Percentiles rank a stretch among this genome's conserved stretches.
These are phyloP conservation scores for Rhabditoides inermis DNA, from an alignment of 2,888 invertebrate species.

Conservation along the genomic window DNA sequence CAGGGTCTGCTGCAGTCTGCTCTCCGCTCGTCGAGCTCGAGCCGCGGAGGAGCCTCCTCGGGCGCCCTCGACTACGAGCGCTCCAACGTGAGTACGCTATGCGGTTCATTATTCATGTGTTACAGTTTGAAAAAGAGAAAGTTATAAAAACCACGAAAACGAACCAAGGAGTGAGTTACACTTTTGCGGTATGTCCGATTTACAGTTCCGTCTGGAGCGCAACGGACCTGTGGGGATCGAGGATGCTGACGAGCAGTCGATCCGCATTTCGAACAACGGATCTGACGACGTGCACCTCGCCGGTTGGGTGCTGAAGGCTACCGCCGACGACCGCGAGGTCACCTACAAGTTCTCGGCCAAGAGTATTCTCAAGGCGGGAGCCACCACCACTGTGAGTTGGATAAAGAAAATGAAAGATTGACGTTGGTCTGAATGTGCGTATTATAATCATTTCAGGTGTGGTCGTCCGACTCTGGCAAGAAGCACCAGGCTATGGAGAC, in stretches of 20 bases:
- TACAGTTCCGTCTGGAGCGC: constrained; percentile 13
- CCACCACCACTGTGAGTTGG: constrained; percentile 21
- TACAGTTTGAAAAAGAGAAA: too few relatives aligned
- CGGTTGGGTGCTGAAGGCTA: constrained; percentile 33
- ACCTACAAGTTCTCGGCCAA: constrained; percentile 26
- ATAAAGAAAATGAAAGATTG: too few relatives aligned
- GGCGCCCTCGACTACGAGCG: constrained; percentile 15
- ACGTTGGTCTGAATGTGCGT: too few relatives aligned
- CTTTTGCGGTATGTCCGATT: background rate
- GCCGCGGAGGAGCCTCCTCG: too few relatives aligned
- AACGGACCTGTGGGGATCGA: constrained; percentile 35
- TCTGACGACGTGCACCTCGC: constrained; percentile 42
- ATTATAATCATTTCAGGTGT: too few relatives aligned
- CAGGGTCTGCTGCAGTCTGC: constrained; percentile 14
- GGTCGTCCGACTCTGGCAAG: constrained; percentile 12
- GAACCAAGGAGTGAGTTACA: too few relatives aligned
- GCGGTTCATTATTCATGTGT: constrained; percentile 6
- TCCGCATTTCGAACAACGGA: constrained; percentile 36
- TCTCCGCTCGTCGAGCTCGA: too few relatives aligned
- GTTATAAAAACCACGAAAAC: too few relatives aligned
- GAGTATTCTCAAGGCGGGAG: constrained; percentile 20
- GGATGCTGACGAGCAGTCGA: constrained; percentile 38
- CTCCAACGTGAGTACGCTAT: background rate
- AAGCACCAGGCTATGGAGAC: constrained; percentile 18
- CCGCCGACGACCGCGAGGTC: constrained; percentile 36